phyloP scores from a whole-genome alignment of 2,888 invertebrate species.

The Rhingia rostrata region DNA sequence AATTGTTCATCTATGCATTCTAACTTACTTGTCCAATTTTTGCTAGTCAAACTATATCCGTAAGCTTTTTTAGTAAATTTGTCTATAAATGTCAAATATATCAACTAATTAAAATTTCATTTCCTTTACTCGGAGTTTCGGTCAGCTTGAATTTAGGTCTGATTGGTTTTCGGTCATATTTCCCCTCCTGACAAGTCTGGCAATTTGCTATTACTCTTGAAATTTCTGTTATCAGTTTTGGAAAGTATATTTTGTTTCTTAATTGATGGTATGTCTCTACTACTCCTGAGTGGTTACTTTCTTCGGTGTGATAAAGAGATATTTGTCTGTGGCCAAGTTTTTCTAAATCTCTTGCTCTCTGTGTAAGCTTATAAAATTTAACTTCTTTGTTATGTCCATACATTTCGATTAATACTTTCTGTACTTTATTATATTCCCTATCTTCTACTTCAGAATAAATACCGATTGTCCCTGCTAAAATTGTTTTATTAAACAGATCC shows the following conservation, averaged over 20 bases:
- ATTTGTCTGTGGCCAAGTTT: no score
- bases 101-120: conserved; percentile 8
- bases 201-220: no score
- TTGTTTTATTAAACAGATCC: background rate
- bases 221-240: no score
- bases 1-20: conserved; percentile 26
- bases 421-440: conserved; percentile 1
- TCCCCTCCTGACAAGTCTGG: conserved; percentile 24
- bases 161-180: conserved; percentile 13
- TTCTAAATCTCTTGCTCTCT: background rate
- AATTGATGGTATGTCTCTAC: no score
- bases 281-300: no score
- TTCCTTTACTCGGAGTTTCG: conserved; percentile 7
- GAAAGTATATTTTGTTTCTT: no score
- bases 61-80: conserved; percentile 26
- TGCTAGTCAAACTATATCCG: background rate
- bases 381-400: conserved; percentile 12
- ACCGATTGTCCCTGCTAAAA: background rate
- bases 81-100: conserved; percentile 3
- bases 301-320: no score
- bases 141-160: conserved; percentile 3
- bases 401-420: conserved; percentile 5
- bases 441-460: background rate
- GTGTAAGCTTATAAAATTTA: background rate
- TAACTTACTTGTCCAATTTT: conserved; percentile 13